phyloP scores from a whole-genome alignment of 2,113 vertebrate genomes.

The Triplophysa rosa region DNA sequence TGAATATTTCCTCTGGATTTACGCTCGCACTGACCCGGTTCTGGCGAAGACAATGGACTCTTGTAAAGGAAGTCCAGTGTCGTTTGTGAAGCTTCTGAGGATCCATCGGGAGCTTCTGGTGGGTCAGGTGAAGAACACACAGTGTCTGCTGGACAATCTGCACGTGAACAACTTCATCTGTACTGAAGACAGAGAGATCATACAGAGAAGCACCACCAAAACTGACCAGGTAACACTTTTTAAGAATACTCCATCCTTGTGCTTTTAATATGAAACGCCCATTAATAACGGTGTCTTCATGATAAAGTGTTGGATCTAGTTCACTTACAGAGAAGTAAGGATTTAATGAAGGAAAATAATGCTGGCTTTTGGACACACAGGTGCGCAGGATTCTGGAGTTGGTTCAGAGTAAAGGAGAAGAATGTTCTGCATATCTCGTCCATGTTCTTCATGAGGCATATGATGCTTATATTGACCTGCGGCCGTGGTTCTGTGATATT shows the following conservation, averaged over 20 bases:
- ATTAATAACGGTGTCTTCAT: too few species aligned
- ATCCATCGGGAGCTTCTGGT: conserved; percentile 84
- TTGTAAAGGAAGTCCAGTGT: not conserved
- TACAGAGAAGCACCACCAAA: conserved; percentile 78
- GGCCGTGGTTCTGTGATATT: conserved; percentile 84
- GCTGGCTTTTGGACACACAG: conserved; percentile 63
- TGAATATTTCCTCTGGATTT: too few species aligned
- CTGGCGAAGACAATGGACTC: not conserved
- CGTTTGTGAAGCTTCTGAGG: conserved; percentile 69
- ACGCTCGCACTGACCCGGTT: too few species aligned
- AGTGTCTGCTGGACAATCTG: conserved; percentile 90
- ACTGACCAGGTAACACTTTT: conserved; percentile 78
- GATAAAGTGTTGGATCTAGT: not conserved
- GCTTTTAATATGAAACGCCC: too few species aligned
- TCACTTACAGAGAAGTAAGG: too few species aligned
- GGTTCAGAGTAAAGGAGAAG: conserved; percentile 91
- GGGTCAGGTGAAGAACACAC: conserved; percentile 78
- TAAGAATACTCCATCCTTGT: not conserved
- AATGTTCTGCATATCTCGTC: conserved; percentile 85
- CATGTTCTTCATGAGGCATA: conserved; percentile 79
- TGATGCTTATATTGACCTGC: conserved; percentile 88
- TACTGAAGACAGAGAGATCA: conserved; percentile 85
- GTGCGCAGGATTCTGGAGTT: conserved; percentile 91
- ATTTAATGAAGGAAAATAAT: too few species aligned
- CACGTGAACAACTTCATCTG: conserved; percentile 82